A percentile compares a stretch with the other conserved stretches of the same genome.
Evolutionary conservation across 1,140 invertebrate genomes (phyloP).

Genomic region (Popillia japonica): DNA sequence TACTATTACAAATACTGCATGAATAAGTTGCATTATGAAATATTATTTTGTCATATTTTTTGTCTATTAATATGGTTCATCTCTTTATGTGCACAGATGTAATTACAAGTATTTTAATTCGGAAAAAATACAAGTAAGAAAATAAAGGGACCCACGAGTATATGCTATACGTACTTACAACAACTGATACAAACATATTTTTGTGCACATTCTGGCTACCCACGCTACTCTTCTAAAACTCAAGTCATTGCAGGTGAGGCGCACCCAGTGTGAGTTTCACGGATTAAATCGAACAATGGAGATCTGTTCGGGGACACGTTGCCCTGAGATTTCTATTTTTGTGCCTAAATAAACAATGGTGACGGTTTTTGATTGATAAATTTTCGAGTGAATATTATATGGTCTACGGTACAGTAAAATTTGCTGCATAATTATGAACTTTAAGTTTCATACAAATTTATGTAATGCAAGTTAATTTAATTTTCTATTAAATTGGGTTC

Average conservation of each 20-base stretch:
- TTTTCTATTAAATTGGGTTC: too few species aligned
- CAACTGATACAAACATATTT: background rate
- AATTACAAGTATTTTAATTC: too few species aligned
- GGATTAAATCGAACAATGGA: constrained; percentile 27
- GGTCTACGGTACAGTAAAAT: background rate
- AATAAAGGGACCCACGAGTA: too few species aligned
- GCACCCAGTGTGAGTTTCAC: constrained; percentile 26
- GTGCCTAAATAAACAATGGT: constrained; percentile 32
- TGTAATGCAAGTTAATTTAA: too few species aligned
- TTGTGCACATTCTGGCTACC: constrained; percentile 22
- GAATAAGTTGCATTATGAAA: too few species aligned
- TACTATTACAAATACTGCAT: too few species aligned
- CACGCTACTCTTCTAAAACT: constrained; percentile 1
- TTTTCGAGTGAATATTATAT: background rate
- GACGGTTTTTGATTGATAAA: background rate
- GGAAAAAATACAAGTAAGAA: too few species aligned
- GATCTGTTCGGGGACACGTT: background rate
- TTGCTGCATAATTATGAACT: too few species aligned
- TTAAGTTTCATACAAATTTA: too few species aligned
- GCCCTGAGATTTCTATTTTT: constrained; percentile 8
- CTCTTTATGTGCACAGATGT: too few species aligned
- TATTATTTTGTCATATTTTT: too few species aligned
- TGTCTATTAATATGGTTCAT: too few species aligned
- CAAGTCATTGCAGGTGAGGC: constrained; percentile 27
- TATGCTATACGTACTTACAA: background rate